Evolutionary conservation across 2,113 vertebrate genomes (phyloP), one percentile per base, ranked within the genome.

Genomic region (Mesembrinibis cayennensis): DNA sequence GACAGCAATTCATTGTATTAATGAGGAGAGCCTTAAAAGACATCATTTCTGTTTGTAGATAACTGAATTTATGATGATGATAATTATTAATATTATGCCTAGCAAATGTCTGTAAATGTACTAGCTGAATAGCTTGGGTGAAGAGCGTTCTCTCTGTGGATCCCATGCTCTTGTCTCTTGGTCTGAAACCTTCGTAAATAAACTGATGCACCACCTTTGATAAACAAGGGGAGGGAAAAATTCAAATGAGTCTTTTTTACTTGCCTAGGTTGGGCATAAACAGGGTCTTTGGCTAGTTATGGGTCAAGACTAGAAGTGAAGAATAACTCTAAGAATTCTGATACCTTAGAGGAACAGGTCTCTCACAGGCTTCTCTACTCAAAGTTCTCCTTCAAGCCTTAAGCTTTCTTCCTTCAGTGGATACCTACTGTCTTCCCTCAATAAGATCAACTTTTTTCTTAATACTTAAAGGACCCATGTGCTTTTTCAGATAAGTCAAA

Each of bases 131-230:
- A 66, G 15, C 38, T 73, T 45, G 17, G 9, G 22, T 47, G 34
- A 77, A 13, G 7, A 53, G 8, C 36, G 42, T 30, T 78, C 7
- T 72, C 13, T 40, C 23, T 50, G 23, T 50, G 47, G 45, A 18
- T 55, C 32, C 7, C 5, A 3, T n/a, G 9, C 1, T 0, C 45
- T 76, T 56, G 6, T 27, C 21, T 89, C 5, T 45, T 5, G 1
- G 13, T 59, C 53, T 69, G 62, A 89, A 79, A 55, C 34, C 17
- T 45, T 40, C 17, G 32, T 67, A 53, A 82, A 42, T 13, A 62
- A 74, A 74, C 13, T 13, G 25, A 59, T 53, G 13, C 3, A 36
- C 7, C 7, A 32, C 20, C 22, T 72, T 72, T 61, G 52, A 50
- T 4, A 62, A 66, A 61, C 13, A 78, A 44, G 14, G 10, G 27